These are phyloP conservation scores for Melanotaenia maccullochi DNA, from an alignment of 2,797 vertebrate species.

Conservation along the genomic window DNA sequence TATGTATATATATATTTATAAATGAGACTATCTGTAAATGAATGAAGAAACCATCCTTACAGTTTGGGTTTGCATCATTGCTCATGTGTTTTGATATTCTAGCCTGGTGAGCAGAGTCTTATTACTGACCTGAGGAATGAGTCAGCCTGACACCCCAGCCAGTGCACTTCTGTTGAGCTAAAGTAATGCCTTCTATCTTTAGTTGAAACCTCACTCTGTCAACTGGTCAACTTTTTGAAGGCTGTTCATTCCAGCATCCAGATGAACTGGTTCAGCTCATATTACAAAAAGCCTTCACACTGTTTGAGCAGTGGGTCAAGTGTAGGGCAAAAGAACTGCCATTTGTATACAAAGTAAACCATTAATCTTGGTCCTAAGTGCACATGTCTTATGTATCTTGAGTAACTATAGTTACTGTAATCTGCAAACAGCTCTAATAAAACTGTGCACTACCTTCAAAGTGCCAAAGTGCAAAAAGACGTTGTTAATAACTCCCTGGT, in stretches of 20 bases:
- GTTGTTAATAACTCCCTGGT: too few relatives aligned
- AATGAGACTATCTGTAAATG: too few relatives aligned
- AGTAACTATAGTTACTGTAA: too few relatives aligned
- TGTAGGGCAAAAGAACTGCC: neutral
- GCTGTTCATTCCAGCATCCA: neutral
- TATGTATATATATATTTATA: neutral
- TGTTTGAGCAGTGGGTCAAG: neutral
- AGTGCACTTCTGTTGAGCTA: conserved; percentile 25
- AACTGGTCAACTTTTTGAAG: conserved; percentile 21
- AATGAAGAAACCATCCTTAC: too few relatives aligned
- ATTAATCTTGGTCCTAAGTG: too few relatives aligned
- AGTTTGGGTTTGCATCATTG: conserved; percentile 8
- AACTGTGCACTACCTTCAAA: too few relatives aligned
- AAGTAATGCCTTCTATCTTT: conserved; percentile 60
- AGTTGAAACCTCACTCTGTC: conserved; percentile 22
- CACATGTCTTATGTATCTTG: too few relatives aligned
- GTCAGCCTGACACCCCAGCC: conserved; percentile 25
- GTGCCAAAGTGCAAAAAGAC: too few relatives aligned
- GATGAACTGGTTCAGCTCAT: neutral
- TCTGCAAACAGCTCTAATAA: too few relatives aligned
- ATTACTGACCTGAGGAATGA: conserved; percentile 33
- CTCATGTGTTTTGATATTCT: conserved; percentile 21
- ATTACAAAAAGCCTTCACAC: too few relatives aligned
- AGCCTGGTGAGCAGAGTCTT: conserved; percentile 23
- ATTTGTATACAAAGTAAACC: neutral